Evolutionary conservation across 1,140 invertebrate species (phyloP).

Genomic region (Helicorthomorpha holstii): DNA sequence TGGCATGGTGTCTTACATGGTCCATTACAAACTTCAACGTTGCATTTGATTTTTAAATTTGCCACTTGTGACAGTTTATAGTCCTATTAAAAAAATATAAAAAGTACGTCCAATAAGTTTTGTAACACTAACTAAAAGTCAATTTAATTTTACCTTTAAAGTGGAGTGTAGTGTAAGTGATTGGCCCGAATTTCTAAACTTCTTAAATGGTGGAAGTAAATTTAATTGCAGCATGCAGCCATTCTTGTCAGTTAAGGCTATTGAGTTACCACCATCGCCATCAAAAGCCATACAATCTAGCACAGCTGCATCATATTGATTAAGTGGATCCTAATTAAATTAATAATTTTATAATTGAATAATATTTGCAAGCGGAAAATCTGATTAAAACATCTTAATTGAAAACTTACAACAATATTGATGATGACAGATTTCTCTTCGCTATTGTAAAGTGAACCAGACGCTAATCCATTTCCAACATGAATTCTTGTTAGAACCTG

Average conservation of each 20-base stretch:
- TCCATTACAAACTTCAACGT: background rate
- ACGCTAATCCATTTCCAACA: background rate
- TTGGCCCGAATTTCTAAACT: background rate
- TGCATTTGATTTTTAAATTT: background rate
- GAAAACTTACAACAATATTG: background rate
- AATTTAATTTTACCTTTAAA: background rate
- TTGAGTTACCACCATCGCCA: background rate
- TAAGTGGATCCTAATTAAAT: background rate
- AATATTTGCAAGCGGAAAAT: too few relatives aligned
- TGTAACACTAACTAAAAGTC: background rate
- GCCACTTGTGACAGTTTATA: background rate
- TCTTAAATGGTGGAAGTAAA: background rate
- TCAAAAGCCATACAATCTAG: background rate
- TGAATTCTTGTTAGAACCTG: too few relatives aligned
- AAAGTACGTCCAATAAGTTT: background rate
- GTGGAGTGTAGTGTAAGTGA: background rate
- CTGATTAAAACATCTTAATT: too few relatives aligned
- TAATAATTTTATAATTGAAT: background rate
- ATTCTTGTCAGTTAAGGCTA: background rate
- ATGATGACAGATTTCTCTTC: background rate
- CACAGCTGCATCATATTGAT: background rate
- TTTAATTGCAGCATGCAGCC: background rate
- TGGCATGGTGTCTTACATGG: background rate
- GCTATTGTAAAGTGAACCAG: background rate
- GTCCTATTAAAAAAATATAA: background rate